phyloP scores from a whole-genome alignment of 2,888 invertebrate species.

The Hoplodrina blanda region DNA sequence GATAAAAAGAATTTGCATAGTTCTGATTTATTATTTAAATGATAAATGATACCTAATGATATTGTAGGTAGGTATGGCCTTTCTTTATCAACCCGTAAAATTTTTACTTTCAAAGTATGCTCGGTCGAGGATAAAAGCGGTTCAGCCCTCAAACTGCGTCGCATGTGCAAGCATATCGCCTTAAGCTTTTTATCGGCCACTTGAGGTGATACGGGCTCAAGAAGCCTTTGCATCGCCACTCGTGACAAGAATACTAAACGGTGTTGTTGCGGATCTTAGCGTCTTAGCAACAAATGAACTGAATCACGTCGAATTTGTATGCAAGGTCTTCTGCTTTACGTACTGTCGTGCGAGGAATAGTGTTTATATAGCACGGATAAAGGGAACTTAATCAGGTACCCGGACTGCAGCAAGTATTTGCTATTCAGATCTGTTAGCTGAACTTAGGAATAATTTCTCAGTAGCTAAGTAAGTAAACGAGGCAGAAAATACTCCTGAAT shows the following conservation, averaged over 20 bases:
- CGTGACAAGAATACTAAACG: conserved; percentile 35
- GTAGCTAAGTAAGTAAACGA: not conserved
- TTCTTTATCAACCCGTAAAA: not conserved
- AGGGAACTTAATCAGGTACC: conserved; percentile 21
- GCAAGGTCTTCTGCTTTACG: conserved; percentile 32
- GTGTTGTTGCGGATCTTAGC: conserved; percentile 25
- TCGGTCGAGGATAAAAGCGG: conserved; percentile 2
- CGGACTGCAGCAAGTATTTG: conserved; percentile 21
- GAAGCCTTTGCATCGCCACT: conserved; percentile 30
- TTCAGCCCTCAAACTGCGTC: not conserved
- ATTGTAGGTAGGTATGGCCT: no score
- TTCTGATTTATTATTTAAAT: no score
- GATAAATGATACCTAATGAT: no score
- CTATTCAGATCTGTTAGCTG: not conserved
- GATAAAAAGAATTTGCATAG: no score
- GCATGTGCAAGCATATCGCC: conserved; percentile 20
- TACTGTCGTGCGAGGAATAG: conserved; percentile 24
- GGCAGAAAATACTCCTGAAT: conserved; percentile 23
- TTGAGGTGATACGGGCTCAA: conserved; percentile 21
- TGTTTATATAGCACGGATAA: conserved; percentile 2
- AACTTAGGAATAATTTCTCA: conserved; percentile 1
- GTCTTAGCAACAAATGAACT: conserved; percentile 36
- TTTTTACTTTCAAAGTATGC: not conserved
- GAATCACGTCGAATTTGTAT: conserved; percentile 38
- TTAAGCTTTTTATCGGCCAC: conserved; percentile 26